Conservation (phyloP, 2,888 invertebrate species). For the Baronia brevicornis region DNA sequence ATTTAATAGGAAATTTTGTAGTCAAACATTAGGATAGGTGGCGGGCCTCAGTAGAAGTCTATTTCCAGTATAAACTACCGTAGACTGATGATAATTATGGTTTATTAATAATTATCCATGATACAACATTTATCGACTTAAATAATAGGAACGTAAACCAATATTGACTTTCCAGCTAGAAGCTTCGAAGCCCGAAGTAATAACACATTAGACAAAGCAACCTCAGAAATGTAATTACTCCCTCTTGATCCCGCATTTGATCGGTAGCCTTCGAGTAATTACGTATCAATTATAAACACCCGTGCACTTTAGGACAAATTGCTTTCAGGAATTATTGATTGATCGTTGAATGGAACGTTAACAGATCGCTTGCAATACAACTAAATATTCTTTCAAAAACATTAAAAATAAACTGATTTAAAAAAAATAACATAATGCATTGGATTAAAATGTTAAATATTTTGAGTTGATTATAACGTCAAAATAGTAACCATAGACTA, state of each 20-base stretch:
- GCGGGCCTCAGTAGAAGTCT: too few relatives aligned
- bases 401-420: conserved; percentile 17
- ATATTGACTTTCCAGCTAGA: conserved; percentile 1
- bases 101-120: too few relatives aligned
- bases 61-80: too few relatives aligned
- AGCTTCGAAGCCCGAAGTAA: conserved; percentile 6
- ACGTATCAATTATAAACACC: conserved; percentile 24
- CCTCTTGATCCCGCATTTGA: conserved; percentile 17
- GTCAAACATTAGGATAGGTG: too few relatives aligned
- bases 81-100: too few relatives aligned
- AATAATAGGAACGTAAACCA: not conserved
- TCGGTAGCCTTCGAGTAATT: conserved; percentile 26
- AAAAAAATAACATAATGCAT: too few relatives aligned
- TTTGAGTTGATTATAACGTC: conserved; percentile 1
- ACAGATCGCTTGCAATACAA: conserved; percentile 30
- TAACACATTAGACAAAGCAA: conserved; percentile 11
- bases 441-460: conserved; percentile 7
- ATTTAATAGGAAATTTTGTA: too few relatives aligned
- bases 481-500: too few relatives aligned
- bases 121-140: too few relatives aligned
- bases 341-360: conserved; percentile 26
- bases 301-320: conserved; percentile 24
- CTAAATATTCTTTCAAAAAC: conserved; percentile 35
- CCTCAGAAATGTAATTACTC: conserved; percentile 19
- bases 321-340: conserved; percentile 29